Evolutionary conservation across 2,113 vertebrate genomes (phyloP).

Genomic region (Falcunculus frontatus): DNA sequence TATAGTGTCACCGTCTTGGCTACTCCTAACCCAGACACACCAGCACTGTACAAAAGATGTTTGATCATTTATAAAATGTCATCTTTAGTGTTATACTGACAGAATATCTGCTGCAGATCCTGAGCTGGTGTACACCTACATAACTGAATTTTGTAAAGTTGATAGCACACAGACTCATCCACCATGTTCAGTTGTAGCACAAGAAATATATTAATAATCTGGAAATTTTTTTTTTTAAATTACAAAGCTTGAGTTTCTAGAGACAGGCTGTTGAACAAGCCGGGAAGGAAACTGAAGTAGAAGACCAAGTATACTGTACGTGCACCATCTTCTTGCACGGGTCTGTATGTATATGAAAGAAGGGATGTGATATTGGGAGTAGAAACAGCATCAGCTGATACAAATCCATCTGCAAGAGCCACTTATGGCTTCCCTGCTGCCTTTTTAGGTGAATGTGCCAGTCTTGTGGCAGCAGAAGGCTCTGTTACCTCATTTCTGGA

Average conservation of each 20-base stretch:
- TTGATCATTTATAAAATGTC: constrained; percentile 8
- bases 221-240: background rate
- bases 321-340: background rate
- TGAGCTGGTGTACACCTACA: background rate
- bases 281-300: background rate
- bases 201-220: background rate
- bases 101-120: background rate
- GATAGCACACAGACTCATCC: background rate
- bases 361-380: background rate
- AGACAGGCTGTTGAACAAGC: background rate
- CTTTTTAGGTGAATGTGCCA: background rate
- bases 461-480: background rate
- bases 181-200: background rate
- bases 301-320: background rate
- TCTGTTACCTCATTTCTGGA: background rate
- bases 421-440: background rate
- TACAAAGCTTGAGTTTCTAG: background rate
- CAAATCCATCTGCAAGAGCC: background rate
- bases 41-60: background rate
- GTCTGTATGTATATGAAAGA: background rate
- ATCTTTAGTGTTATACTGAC: background rate
- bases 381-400: background rate
- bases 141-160: background rate
- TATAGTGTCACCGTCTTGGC: background rate
- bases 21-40: background rate